Conservation (phyloP, 2,797 vertebrate genomes). For the Channallabes apus region DNA sequence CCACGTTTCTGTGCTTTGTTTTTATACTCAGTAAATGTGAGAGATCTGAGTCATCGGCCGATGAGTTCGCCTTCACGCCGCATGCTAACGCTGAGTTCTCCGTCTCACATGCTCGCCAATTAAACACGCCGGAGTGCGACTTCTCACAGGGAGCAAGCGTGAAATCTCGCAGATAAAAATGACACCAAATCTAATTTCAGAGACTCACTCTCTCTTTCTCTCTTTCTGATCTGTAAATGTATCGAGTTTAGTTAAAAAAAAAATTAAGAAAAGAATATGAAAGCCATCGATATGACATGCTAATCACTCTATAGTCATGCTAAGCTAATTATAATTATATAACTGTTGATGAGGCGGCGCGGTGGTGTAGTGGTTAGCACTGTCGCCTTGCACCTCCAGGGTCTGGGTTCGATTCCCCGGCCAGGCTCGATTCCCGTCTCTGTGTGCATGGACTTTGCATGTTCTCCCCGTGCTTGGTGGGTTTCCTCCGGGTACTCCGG, state of each 20-base stretch:
- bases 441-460: no score
- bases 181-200: constrained; percentile 67
- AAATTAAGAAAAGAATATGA: background rate
- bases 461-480: no score
- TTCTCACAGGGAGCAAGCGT: constrained; percentile 73
- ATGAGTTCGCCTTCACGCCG: constrained; percentile 54
- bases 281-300: background rate
- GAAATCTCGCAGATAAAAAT: constrained; percentile 74
- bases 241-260: background rate
- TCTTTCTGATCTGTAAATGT: constrained; percentile 33
- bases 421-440: no score
- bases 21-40: background rate
- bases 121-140: constrained; percentile 73
- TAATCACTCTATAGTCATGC: background rate
- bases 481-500: no score
- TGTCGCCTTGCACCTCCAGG: no score
- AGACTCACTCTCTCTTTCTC: constrained; percentile 10
- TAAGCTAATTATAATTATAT: constrained; percentile 4
- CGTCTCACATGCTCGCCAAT: constrained; percentile 69
- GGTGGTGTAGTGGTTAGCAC: no score
- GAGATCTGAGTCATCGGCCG: constrained; percentile 15
- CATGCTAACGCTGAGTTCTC: constrained; percentile 64
- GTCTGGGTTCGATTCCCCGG: no score
- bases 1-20: background rate
- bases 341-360: background rate